Evolutionary conservation across 2,113 vertebrate genomes (phyloP), one percentile per base, ranked within the genome.

Genomic region (Cyanoderma ruficeps): DNA sequence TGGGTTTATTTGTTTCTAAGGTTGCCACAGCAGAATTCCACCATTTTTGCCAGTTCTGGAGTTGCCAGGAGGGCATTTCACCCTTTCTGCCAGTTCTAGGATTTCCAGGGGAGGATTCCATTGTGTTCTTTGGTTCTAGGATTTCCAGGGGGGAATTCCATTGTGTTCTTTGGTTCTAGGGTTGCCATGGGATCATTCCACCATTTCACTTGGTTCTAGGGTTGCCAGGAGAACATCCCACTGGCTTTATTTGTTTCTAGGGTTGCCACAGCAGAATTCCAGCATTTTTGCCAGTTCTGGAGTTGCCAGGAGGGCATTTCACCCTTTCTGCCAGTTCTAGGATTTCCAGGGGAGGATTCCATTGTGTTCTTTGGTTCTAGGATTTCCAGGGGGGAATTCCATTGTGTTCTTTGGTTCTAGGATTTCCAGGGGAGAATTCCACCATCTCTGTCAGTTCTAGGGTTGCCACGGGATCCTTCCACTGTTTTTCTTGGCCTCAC

Each of bases 361-460:
- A 41, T 41, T 41, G 39, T 41, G 39, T 41, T 41, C 39, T 41
- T 56, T 56, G 19, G 28, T n/a, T 37, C 37, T 37, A 37, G 37
- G 37, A 37, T 37, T 37, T 37, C 37, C 53, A 55, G 30, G 53
- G 30, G 18, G 13, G 30, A 20, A 57, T 44, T 21, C 13, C 41
- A 56, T 3, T 1, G 1, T 12, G 9, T 22, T 3, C 2, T 1
- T 7, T 5, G 10, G 19, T 37, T 75, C 33, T 18, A 30, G 42
- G 7, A 5, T 39, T 39, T 3, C 44, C 28, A 49, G 3, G 10
- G 10, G 16, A 63, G 2, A 5, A 52, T 63, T n/a, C 59, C 37
- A 37, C 37, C 37, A 37, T 37, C 10, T 37, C 37, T 37, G 37
- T 37, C 37, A 37, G 13, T 28, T 57, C 31, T 22, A 28, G 24